Base-by-base conservation (phyloP, 2,797 vertebrate genomes). In the Typhlichthys eigenmanni region DNA sequence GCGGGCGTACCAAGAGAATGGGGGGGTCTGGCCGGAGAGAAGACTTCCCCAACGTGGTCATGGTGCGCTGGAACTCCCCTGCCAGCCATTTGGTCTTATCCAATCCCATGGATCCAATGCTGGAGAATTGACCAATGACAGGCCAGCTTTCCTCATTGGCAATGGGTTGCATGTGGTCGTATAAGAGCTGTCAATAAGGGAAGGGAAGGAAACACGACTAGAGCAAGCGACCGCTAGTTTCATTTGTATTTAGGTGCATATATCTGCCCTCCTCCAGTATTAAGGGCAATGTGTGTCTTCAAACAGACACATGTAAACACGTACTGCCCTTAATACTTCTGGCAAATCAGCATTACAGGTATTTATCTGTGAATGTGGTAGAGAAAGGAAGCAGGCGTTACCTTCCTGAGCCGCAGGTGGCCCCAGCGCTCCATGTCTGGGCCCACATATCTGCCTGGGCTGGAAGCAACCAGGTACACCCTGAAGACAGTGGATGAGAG, bases 41-140 rank as follows among this genome's bases (percentile, higher is more conserved):
- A 6, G 72, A 19, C 38, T 83, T 91, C 38, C 95, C 92, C 47
- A 94, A 76, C 0, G 92, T 91, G 54, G 84, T 90, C 75, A 99
- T 73, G 38, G 95, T 97, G 60, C 92, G 94, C 76, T 94, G 95
- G 86, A 98, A 99, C 80, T 99, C 97, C 0, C 93, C 93, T 19
- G 92, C 91, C 67, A 99, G 74, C 98, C 98, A 99, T 56, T 98
- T 99, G 58, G 93, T 95, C 38, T 95, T 94, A 69, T 98, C 96
- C 53, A 87, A 62, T 62, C 97, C 98, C 95, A 99, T 75, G 0
- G 97, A 99, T 50, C 97, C 97, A 0, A 99, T 98, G 86, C 98
- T 99, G 60, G 98, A 99, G 81, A 99, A 99, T 84, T 99, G 98
- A 5, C 95, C 97, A 70, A 98, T 82, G 34, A 98, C 59, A 0